phyloP scores from a whole-genome alignment of 2,797 vertebrate species.

The Phataginus tricuspis region DNA sequence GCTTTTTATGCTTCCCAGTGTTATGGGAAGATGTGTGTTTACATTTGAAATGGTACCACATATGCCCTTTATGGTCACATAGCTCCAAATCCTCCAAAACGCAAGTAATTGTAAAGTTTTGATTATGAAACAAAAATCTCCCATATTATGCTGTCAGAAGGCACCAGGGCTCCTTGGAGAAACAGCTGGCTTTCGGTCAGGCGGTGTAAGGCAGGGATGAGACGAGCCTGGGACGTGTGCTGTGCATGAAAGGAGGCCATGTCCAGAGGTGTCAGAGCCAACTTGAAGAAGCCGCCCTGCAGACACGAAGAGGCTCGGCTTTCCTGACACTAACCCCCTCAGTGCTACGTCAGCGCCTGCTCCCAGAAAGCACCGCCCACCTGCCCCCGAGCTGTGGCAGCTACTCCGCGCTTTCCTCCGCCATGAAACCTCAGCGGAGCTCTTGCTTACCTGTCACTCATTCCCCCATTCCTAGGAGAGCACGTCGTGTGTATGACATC shows the following conservation, averaged over 20 bases:
- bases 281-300: background rate
- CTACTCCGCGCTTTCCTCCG: background rate
- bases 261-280: background rate
- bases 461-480: background rate
- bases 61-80: accelerated
- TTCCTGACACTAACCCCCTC: accelerated
- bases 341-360: accelerated
- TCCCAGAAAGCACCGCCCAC: too few relatives aligned
- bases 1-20: too few relatives aligned
- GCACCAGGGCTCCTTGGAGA: background rate
- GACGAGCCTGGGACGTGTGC: accelerated
- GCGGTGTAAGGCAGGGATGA: background rate
- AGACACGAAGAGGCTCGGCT: accelerated
- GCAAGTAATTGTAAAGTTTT: background rate
- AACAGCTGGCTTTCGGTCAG: accelerated
- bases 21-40: accelerated
- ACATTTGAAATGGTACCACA: accelerated
- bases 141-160: accelerated
- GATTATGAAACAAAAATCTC: background rate
- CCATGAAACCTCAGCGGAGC: accelerated
- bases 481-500: accelerated
- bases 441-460: too few relatives aligned
- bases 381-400: accelerated
- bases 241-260: accelerated
- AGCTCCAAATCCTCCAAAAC: background rate